Percentiles rank a stretch among this genome's conserved stretches.
These are phyloP conservation scores for Austrofundulus limnaeus DNA, from an alignment of 2,113 vertebrate species.

Conservation along the genomic window DNA sequence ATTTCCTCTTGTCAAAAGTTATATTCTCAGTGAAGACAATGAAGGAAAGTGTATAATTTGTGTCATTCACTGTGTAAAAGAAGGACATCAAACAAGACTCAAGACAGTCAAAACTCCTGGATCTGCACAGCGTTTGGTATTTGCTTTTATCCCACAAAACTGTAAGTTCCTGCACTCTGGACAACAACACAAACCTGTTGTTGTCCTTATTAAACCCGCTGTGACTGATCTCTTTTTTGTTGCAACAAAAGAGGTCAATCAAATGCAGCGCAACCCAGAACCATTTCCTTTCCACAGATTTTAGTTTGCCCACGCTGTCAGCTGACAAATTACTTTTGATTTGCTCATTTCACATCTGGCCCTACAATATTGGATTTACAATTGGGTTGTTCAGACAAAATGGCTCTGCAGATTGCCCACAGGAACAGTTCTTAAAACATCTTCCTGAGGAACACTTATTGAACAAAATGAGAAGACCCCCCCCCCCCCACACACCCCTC, in stretches of 20 bases:
- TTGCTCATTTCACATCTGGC: conserved; percentile 32
- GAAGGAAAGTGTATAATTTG: background rate
- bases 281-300: conserved; percentile 12
- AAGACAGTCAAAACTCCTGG: too few species aligned
- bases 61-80: background rate
- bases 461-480: conserved; percentile 13
- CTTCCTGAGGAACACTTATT: conserved; percentile 10
- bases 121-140: too few species aligned
- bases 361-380: conserved; percentile 3
- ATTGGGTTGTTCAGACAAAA: conserved; percentile 11
- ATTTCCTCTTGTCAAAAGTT: background rate
- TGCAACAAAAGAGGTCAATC: conserved; percentile 12
- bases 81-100: background rate
- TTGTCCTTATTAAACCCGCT: conserved; percentile 7
- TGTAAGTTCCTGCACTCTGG: conserved; percentile 11
- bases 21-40: background rate
- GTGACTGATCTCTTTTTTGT: conserved; percentile 6
- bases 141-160: conserved; percentile 10
- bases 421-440: conserved; percentile 6
- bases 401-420: conserved; percentile 6
- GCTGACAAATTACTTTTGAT: conserved; percentile 32
- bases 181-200: background rate
- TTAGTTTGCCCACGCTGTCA: background rate
- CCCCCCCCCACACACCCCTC: too few species aligned
- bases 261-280: conserved; percentile 1